Conservation (phyloP, 2,797 vertebrate genomes). For the Pseudochaenichthys georgianus region DNA sequence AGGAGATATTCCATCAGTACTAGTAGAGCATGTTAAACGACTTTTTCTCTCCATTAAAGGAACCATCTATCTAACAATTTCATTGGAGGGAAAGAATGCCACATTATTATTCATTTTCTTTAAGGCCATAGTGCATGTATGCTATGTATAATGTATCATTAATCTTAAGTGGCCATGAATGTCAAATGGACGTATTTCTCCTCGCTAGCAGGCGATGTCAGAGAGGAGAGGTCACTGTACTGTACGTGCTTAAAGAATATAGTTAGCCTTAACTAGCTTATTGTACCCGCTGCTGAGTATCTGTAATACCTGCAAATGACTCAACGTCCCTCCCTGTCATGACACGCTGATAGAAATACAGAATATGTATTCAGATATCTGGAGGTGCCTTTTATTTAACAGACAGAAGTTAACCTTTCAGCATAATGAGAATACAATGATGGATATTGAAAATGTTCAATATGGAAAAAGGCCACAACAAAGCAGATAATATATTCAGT, state of each 20-base stretch:
- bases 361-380: constrained; percentile 14
- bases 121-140: constrained; percentile 48
- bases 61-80: constrained; percentile 21
- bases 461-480: constrained; percentile 13
- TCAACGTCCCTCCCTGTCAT: not conserved
- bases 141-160: constrained; percentile 68
- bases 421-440: constrained; percentile 35
- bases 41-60: not conserved
- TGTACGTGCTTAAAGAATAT: constrained; percentile 32
- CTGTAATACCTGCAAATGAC: constrained; percentile 25
- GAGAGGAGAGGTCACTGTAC: constrained; percentile 44
- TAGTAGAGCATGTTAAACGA: not conserved
- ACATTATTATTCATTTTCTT: constrained; percentile 56
- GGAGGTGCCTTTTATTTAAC: constrained; percentile 21
- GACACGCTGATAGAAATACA: constrained; percentile 11
- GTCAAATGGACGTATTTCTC: constrained; percentile 49
- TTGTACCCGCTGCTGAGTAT: constrained; percentile 7
- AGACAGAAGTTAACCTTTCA: constrained; percentile 12
- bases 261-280: constrained; percentile 37
- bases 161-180: constrained; percentile 58
- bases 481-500: constrained; percentile 18
- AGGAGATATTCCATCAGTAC: not conserved
- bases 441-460: constrained; percentile 23
- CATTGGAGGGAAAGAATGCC: constrained; percentile 45
- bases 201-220: constrained; percentile 28